Conservation (phyloP, 2,888 invertebrate species). For the Synergus gifuensis region DNA sequence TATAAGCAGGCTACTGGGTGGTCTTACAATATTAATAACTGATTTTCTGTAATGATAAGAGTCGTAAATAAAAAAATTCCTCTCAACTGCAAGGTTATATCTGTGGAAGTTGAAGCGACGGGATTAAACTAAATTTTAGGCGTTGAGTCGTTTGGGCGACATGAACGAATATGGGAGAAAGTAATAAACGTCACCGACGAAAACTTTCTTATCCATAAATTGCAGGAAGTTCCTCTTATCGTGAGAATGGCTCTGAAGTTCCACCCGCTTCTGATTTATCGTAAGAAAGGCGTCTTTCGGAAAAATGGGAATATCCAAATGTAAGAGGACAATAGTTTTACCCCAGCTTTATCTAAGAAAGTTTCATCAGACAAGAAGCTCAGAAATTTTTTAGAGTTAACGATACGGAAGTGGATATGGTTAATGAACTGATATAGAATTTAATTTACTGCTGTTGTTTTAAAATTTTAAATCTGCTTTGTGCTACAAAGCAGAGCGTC, state of each 20-base stretch:
- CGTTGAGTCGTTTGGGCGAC: conserved; percentile 52
- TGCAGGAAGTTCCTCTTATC: conserved; percentile 64
- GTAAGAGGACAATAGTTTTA: conserved; percentile 32
- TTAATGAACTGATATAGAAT: conserved; percentile 36
- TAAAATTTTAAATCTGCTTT: not conserved
- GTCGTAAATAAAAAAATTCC: not conserved
- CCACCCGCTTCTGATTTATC: conserved; percentile 48
- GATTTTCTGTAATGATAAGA: too few relatives aligned
- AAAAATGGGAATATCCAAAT: conserved; percentile 42
- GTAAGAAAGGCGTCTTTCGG: conserved; percentile 39
- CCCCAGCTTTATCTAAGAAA: not conserved
- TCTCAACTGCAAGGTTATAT: not conserved
- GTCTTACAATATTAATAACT: too few relatives aligned
- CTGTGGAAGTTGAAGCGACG: not conserved
- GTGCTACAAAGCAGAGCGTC: not conserved
- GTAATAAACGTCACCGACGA: conserved; percentile 66
- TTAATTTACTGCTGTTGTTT: not conserved
- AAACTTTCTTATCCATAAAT: conserved; percentile 62
- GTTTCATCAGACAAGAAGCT: conserved; percentile 18
- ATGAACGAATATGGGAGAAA: conserved; percentile 64
- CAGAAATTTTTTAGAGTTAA: conserved; percentile 13
- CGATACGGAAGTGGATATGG: conserved; percentile 39
- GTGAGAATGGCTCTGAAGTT: conserved; percentile 43
- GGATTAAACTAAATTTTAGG: conserved; percentile 30
- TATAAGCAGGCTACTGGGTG: too few relatives aligned